phyloP scores from a whole-genome alignment of 2,888 invertebrate genomes.

The Alloplasta piceator region DNA sequence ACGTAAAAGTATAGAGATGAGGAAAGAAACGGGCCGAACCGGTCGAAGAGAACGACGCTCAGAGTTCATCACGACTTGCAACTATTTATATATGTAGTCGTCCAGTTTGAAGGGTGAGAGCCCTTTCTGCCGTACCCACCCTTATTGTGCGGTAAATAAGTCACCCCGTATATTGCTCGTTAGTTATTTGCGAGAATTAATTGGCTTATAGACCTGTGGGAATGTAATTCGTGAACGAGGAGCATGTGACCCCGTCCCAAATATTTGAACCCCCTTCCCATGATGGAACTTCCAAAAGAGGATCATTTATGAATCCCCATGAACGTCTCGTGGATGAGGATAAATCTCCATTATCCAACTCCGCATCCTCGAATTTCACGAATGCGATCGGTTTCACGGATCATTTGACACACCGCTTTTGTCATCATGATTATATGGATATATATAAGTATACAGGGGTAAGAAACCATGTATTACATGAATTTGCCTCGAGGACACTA shows the following conservation, averaged over 20 bases:
- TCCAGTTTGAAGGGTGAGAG: constrained; percentile 58
- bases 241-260: not conserved
- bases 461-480: constrained; percentile 30
- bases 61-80: constrained; percentile 68
- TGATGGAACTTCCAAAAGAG: constrained; percentile 5
- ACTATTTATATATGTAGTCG: constrained; percentile 71
- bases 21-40: constrained; percentile 16
- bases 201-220: constrained; percentile 76
- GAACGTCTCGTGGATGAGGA: constrained; percentile 11
- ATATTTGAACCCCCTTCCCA: not conserved
- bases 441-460: not conserved
- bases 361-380: constrained; percentile 20
- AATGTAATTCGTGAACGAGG: constrained; percentile 63
- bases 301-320: constrained; percentile 15
- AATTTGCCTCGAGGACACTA: constrained; percentile 2
- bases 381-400: constrained; percentile 47
- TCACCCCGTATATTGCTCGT: constrained; percentile 72
- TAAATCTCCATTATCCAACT: constrained; percentile 22
- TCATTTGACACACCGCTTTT: constrained; percentile 44
- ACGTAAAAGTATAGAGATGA: not conserved
- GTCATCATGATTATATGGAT: not conserved
- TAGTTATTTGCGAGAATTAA: constrained; percentile 80
- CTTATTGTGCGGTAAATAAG: constrained; percentile 78
- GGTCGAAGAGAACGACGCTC: constrained; percentile 10
- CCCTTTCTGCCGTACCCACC: constrained; percentile 55